Base-by-base conservation (phyloP, 2,888 invertebrate species). In the Mythimna vitellina region DNA sequence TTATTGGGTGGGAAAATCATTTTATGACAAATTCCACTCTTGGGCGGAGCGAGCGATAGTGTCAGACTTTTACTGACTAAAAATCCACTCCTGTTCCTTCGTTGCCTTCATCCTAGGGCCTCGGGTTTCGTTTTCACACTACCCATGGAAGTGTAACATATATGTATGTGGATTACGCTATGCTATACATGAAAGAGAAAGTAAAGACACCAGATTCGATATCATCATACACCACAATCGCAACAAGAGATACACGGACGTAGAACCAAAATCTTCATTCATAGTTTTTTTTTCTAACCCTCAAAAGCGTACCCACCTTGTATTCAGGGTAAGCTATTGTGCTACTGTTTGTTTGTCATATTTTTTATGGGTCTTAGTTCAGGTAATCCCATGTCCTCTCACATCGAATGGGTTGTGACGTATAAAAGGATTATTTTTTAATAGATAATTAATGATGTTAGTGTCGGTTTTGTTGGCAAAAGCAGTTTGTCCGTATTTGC, bases 371-470 rank as follows among this genome's bases (percentile, higher is more conserved):
- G 91, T 91, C 89, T 94, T 91, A 93, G 93, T 91, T 92, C 94
- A 94, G 93, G 95, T 96, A 96, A 96, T 96, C 95, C 92, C 85
- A 80, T 94, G 94, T 94, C 91, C 94, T 94, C 94, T 93, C 92
- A 89, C 72, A 71, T 77, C 90, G 89, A 94, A 95, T 94, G 87
- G 91, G 93, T 93, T 96, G 91, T 95, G 95, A 96, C 95, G 89
- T 90, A 91, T 94, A 93, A 94, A 95, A 92, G 95, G 96, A 96
- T 96, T 95, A 95, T 91, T 93, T 92, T 93, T 90, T 95, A 95
- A 96, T 95, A 94, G 93, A 93, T 96, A 95, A 94, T 95, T 96
- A 96, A 96, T 95, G 95, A 93, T 94, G 92, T 91, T 57, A 82
- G 53, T 89, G 78, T 84, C 65, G 78, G 81, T 88, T 90, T 89